phyloP scores from a whole-genome alignment of 2,888 invertebrate genomes.

The Spilosoma lubricipeda region DNA sequence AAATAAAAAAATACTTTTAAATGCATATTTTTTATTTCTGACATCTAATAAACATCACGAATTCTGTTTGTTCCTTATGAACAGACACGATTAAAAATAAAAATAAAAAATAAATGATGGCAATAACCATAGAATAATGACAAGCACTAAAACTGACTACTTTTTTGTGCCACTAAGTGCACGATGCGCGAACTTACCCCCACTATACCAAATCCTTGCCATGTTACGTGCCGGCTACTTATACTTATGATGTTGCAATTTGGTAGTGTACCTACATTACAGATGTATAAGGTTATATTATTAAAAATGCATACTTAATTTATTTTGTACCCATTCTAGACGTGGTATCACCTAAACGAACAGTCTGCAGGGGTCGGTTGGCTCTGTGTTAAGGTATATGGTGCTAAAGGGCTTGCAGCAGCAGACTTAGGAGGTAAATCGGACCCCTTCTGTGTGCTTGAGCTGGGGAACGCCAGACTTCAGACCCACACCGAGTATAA shows the following conservation, averaged over 20 bases:
- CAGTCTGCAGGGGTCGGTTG: constrained; percentile 94
- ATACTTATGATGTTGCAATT: neutral
- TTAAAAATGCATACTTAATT: neutral
- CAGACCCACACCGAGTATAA: constrained; percentile 99
- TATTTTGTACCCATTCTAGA: constrained; percentile 72
- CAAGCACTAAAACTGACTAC: no score
- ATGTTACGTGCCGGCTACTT: no score
- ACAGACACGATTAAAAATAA: no score
- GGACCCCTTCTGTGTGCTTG: constrained; percentile 99
- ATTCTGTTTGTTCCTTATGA: no score
- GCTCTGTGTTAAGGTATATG: constrained; percentile 96
- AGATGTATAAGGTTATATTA: neutral
- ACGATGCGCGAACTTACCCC: no score
- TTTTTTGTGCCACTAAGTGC: no score
- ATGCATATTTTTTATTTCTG: no score
- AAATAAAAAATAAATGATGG: no score
- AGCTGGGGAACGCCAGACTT: constrained; percentile 96
- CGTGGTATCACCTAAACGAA: constrained; percentile 85
- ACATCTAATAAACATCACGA: no score
- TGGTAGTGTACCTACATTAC: neutral
- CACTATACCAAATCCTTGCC: no score
- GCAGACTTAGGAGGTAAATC: constrained; percentile 99
- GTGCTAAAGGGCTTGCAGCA: constrained; percentile 94
- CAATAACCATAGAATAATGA: no score
- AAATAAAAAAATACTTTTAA: no score